Conservation (phyloP, 2,888 invertebrate genomes). For the Neoitamus cyanurus region DNA sequence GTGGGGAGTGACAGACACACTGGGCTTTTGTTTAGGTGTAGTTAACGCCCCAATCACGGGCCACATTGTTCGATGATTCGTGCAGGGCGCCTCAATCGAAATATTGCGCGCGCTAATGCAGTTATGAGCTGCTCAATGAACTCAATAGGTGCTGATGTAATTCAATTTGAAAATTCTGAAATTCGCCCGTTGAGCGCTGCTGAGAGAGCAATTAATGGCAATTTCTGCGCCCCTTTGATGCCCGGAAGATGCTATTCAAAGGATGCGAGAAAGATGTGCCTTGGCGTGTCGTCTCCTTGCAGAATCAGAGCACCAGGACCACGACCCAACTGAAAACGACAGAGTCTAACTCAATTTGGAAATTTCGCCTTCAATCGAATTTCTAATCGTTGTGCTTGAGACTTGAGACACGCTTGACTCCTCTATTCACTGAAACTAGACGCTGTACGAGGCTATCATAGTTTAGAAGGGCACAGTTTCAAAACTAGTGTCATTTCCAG, state of each 20-base stretch:
- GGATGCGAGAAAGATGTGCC: slow-evolving; percentile 2
- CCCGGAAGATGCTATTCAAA: not conserved
- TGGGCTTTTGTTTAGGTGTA: not conserved
- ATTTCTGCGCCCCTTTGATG: slow-evolving; percentile 47
- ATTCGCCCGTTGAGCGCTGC: slow-evolving; percentile 40
- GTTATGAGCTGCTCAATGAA: not conserved
- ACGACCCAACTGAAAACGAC: not conserved
- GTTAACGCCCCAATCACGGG: not conserved
- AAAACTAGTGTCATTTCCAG: not conserved
- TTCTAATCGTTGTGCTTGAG: slow-evolving; percentile 25
- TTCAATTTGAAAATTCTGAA: slow-evolving; percentile 49
- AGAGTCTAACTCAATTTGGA: slow-evolving; percentile 18
- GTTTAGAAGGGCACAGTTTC: not conserved
- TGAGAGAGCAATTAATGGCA: slow-evolving; percentile 45
- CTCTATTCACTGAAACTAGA: not conserved
- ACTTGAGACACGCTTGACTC: not conserved
- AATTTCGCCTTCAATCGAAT: slow-evolving; percentile 37
- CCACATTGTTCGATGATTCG: not conserved
- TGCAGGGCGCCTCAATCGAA: not conserved
- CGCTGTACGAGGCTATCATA: not conserved
- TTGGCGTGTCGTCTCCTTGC: not conserved
- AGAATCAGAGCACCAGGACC: not conserved
- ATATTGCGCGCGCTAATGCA: slow-evolving; percentile 7
- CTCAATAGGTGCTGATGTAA: slow-evolving; percentile 31
- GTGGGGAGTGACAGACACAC: not conserved